A percentile compares a stretch with the other conserved stretches of the same genome.
phyloP scores from a whole-genome alignment of 2,797 vertebrate species.

The Sebastes steindachneri region DNA sequence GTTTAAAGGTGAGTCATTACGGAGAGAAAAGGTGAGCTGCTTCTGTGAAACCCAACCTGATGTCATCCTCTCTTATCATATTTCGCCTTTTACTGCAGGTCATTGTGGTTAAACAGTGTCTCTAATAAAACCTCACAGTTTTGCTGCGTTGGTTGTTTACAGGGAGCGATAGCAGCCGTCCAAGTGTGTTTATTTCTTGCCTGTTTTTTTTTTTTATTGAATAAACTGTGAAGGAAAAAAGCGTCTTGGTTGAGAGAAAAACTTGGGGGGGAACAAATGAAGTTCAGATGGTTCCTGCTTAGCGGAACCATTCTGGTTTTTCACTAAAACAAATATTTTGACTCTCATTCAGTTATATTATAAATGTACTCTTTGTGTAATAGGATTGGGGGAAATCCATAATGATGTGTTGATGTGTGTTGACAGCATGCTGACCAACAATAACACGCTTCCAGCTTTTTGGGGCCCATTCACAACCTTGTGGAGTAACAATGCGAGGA shows the following conservation, averaged over 20 bases:
- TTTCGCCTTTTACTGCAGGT: slow-evolving; percentile 31
- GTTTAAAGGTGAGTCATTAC: slow-evolving; percentile 37
- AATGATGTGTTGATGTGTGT: slow-evolving; percentile 22
- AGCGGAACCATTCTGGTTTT: slow-evolving; percentile 50
- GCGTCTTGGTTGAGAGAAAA: slow-evolving; percentile 5
- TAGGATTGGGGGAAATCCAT: slow-evolving; percentile 26
- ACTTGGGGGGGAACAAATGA: slow-evolving; percentile 14
- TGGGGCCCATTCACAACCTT: background rate
- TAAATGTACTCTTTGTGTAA: slow-evolving; percentile 23
- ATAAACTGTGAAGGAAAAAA: slow-evolving; percentile 8
- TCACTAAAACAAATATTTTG: slow-evolving; percentile 48
- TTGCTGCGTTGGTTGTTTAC: background rate
- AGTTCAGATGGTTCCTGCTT: slow-evolving; percentile 29
- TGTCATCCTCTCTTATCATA: background rate
- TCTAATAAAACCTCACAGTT: slow-evolving; percentile 12
- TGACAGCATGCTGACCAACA: slow-evolving; percentile 30
- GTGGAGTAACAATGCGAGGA: slow-evolving; percentile 7
- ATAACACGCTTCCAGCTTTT: background rate
- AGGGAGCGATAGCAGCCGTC: background rate
- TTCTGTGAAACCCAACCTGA: slow-evolving; percentile 1
- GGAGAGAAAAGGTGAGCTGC: slow-evolving; percentile 8
- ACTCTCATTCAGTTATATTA: slow-evolving; percentile 28
- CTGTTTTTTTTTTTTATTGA: background rate
- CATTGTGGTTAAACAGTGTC: slow-evolving; percentile 28
- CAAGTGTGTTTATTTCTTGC: slow-evolving; percentile 5